Conservation (phyloP, 2,888 invertebrate species). For the Oeneis ivallda region DNA sequence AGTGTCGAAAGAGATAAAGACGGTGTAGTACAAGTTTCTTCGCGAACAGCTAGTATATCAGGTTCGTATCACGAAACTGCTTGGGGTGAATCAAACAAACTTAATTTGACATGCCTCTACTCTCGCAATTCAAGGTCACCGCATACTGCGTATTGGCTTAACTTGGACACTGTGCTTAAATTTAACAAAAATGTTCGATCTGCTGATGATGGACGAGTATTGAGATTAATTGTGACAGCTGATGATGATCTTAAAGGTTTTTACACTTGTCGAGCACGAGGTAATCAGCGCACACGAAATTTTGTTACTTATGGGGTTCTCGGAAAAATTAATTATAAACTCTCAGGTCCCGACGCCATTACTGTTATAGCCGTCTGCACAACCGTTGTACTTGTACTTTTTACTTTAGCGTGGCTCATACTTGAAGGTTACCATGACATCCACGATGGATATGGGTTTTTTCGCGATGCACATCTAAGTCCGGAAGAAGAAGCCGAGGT, state of each 20-base stretch:
- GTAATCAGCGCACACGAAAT: constrained; percentile 57
- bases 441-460: constrained; percentile 68
- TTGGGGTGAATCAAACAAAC: constrained; percentile 63
- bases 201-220: constrained; percentile 62
- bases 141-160: constrained; percentile 62
- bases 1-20: constrained; percentile 59
- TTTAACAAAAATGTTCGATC: constrained; percentile 53
- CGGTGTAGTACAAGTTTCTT: constrained; percentile 61
- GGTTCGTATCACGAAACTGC: constrained; percentile 67
- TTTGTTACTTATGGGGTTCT: constrained; percentile 71
- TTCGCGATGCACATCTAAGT: constrained; percentile 63
- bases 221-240: constrained; percentile 58
- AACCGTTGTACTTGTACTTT: constrained; percentile 58
- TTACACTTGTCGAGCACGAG: constrained; percentile 67
- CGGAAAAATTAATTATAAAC: constrained; percentile 57
- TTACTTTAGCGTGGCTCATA: constrained; percentile 62
- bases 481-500: constrained; percentile 68
- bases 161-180: constrained; percentile 54
- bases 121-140: constrained; percentile 52
- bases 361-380: constrained; percentile 63
- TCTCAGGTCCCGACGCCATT: constrained; percentile 58
- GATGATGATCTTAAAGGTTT: constrained; percentile 65
- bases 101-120: constrained; percentile 72
- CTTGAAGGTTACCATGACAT: constrained; percentile 67
- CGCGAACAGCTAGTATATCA: constrained; percentile 69